A percentile compares a stretch with the other conserved stretches of the same genome.
phyloP scores from a whole-genome alignment of 2,888 invertebrate species.

The Bombylius major region DNA sequence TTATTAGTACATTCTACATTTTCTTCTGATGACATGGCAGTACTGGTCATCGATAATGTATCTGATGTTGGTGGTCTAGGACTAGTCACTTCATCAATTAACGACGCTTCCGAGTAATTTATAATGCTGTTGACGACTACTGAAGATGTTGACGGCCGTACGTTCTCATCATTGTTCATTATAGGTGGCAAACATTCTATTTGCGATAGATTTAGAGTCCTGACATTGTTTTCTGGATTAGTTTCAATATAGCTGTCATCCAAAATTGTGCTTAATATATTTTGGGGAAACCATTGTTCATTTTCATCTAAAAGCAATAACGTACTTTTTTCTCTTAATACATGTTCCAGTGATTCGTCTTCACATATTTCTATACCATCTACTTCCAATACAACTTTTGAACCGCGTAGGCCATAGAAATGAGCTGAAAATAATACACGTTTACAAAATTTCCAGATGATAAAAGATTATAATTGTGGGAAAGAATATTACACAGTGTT shows the following conservation, averaged over 20 bases:
- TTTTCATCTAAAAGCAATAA: neutral
- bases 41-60: neutral
- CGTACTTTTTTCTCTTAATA: neutral
- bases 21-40: neutral
- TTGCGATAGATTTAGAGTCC: neutral
- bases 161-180: too few species aligned
- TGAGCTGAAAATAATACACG: too few species aligned
- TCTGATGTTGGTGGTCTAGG: too few species aligned
- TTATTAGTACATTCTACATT: neutral
- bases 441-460: too few species aligned
- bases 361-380: neutral
- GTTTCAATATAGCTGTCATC: neutral
- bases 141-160: too few species aligned
- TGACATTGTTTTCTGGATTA: neutral
- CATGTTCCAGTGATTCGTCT: neutral
- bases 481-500: too few species aligned
- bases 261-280: too few species aligned
- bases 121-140: too few species aligned
- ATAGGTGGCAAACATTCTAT: too few species aligned
- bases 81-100: neutral
- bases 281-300: neutral
- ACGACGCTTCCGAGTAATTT: neutral
- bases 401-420: too few species aligned
- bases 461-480: too few species aligned
- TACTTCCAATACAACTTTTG: too few species aligned